A percentile compares a stretch with the other conserved stretches of the same genome.
Conservation (phyloP, 2,113 vertebrate species). For the Paracanthobrama guichenoti region DNA sequence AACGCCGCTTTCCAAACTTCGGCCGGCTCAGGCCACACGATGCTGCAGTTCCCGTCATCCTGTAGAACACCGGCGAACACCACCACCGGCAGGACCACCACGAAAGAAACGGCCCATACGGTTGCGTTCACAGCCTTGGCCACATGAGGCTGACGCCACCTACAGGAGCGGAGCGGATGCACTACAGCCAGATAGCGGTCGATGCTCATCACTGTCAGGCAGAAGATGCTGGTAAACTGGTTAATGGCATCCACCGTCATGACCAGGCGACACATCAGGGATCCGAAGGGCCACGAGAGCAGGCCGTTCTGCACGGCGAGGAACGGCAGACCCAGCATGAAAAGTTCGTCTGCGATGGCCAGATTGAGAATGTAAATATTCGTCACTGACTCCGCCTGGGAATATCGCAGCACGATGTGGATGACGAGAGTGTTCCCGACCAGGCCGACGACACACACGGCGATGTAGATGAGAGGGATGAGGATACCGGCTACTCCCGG, state of each 20-base stretch:
- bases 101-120: constrained; percentile 86
- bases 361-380: constrained; percentile 95
- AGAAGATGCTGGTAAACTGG: constrained; percentile 98
- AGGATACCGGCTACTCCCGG: constrained; percentile 81
- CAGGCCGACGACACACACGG: constrained; percentile 88
- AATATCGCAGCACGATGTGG: constrained; percentile 86
- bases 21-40: constrained; percentile 90
- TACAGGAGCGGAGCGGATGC: constrained; percentile 85
- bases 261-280: constrained; percentile 91
- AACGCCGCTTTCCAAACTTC: constrained; percentile 88
- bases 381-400: constrained; percentile 86
- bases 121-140: constrained; percentile 86
- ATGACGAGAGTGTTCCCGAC: constrained; percentile 93
- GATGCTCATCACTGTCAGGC: constrained; percentile 93
- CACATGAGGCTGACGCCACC: constrained; percentile 86
- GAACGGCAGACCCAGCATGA: constrained; percentile 95
- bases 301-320: constrained; percentile 90
- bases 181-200: constrained; percentile 94
- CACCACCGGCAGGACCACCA: constrained; percentile 92
- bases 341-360: constrained; percentile 93
- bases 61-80: constrained; percentile 86
- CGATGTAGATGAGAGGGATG: constrained; percentile 87
- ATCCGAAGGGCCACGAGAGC: constrained; percentile 94
- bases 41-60: constrained; percentile 90
- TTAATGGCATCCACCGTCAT: constrained; percentile 96